Conservation (phyloP, 1,140 invertebrate genomes). For the Drosophila varians region DNA sequence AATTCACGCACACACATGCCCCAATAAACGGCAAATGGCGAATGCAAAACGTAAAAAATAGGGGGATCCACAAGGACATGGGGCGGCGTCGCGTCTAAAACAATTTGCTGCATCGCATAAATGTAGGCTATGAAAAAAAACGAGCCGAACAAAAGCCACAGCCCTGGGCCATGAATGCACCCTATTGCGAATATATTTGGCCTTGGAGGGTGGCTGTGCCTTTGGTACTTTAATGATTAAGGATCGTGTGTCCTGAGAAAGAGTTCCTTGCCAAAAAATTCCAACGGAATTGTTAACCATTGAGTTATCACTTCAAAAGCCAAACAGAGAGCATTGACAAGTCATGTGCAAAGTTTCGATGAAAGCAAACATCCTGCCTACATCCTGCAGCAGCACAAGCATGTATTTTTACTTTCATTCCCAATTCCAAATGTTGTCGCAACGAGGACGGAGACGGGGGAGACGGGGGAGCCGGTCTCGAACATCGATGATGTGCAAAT, state of each 20-base stretch:
- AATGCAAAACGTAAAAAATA: slow-evolving; percentile 1
- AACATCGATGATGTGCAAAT: slow-evolving; percentile 58
- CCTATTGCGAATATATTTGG: not conserved
- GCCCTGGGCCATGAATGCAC: not conserved
- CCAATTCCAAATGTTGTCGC: slow-evolving; percentile 3
- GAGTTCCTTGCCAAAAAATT: not conserved
- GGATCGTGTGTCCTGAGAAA: not conserved
- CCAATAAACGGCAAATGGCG: not conserved
- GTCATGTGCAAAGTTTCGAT: slow-evolving; percentile 33
- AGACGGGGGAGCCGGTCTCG: not conserved
- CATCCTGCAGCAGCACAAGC: slow-evolving; percentile 3
- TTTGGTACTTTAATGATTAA: not conserved
- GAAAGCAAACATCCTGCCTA: not conserved
- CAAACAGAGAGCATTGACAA: slow-evolving; percentile 14
- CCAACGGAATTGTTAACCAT: no score
- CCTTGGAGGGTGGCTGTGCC: not conserved
- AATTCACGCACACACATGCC: slow-evolving; percentile 16
- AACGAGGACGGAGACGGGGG: not conserved
- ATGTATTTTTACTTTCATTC: slow-evolving; percentile 18
- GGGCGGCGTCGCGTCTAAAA: slow-evolving; percentile 34
- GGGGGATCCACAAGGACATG: slow-evolving; percentile 17
- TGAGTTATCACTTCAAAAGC: not conserved
- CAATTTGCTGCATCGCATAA: slow-evolving; percentile 48
- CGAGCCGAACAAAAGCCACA: not conserved
- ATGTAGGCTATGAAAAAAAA: slow-evolving; percentile 27